Evolutionary conservation across 2,888 invertebrate species (phyloP).

Genomic region (Laothoe populi): DNA sequence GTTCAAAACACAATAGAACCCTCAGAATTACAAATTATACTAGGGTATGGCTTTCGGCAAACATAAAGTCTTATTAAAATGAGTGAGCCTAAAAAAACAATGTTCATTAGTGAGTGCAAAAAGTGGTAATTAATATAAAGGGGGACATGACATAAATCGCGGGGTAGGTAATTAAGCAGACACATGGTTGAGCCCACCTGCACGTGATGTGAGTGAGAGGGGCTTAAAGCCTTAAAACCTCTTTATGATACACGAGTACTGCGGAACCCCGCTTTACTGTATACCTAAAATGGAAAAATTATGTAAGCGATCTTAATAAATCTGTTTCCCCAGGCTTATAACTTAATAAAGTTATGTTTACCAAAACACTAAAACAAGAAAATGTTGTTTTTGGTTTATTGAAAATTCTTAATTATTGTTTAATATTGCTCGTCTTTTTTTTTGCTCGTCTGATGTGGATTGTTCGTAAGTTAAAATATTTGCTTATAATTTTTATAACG

Average conservation of each 20-base stretch:
- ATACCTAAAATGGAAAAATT: slow-evolving; percentile 48
- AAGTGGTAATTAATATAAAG: slow-evolving; percentile 63
- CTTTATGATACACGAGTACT: slow-evolving; percentile 41
- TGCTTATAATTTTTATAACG: background rate
- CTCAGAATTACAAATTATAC: slow-evolving; percentile 15
- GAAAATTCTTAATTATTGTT: background rate
- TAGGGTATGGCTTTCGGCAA: slow-evolving; percentile 9
- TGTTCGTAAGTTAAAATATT: background rate
- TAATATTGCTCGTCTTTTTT: no score
- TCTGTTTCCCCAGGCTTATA: background rate
- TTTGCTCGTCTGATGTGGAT: background rate
- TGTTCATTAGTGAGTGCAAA: slow-evolving; percentile 23
- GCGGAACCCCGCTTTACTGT: slow-evolving; percentile 52
- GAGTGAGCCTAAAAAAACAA: slow-evolving; percentile 21
- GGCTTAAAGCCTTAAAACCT: slow-evolving; percentile 56
- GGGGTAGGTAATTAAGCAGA: slow-evolving; percentile 74
- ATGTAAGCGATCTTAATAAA: slow-evolving; percentile 9
- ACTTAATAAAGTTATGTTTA: background rate
- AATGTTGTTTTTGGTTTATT: background rate
- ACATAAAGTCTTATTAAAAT: slow-evolving; percentile 25
- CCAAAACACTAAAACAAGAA: background rate
- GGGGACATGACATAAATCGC: slow-evolving; percentile 65
- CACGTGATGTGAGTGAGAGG: slow-evolving; percentile 62
- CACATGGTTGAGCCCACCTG: slow-evolving; percentile 52
- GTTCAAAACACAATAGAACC: slow-evolving; percentile 3